Conservation (phyloP, 2,797 vertebrate species). For the Vireo griseus region DNA sequence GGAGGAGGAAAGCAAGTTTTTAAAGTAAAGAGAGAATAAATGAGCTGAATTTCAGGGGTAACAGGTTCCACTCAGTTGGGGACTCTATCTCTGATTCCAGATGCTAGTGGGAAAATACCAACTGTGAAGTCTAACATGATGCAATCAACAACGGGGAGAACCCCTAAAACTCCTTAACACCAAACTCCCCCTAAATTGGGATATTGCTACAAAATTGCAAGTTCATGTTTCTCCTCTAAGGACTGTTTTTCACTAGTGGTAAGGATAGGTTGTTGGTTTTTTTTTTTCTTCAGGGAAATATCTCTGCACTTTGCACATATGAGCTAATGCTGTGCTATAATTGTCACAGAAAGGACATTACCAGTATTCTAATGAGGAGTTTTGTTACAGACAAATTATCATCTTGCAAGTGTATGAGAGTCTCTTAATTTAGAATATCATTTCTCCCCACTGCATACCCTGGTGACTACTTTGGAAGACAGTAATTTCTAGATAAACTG, state of each 20-base stretch:
- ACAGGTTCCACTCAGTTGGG: neutral
- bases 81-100: neutral
- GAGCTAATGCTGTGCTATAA: conserved; percentile 50
- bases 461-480: conserved; percentile 64
- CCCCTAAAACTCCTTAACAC: neutral
- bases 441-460: conserved; percentile 53
- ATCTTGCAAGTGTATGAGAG: conserved; percentile 59
- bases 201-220: conserved; percentile 1
- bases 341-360: conserved; percentile 69
- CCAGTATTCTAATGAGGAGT: conserved; percentile 72
- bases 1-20: neutral
- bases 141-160: neutral
- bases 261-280: neutral
- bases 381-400: conserved; percentile 70
- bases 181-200: neutral
- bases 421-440: conserved; percentile 69
- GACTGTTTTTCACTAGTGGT: neutral
- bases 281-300: neutral
- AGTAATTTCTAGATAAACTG: conserved; percentile 55
- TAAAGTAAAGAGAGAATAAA: conserved; percentile 9
- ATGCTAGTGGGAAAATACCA: neutral
- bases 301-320: conserved; percentile 31
- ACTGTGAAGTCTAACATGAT: neutral
- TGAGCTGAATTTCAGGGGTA: conserved; percentile 39
- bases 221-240: conserved; percentile 13